Conservation (phyloP, 1,140 invertebrate genomes). For the Drosophila arawakana region DNA sequence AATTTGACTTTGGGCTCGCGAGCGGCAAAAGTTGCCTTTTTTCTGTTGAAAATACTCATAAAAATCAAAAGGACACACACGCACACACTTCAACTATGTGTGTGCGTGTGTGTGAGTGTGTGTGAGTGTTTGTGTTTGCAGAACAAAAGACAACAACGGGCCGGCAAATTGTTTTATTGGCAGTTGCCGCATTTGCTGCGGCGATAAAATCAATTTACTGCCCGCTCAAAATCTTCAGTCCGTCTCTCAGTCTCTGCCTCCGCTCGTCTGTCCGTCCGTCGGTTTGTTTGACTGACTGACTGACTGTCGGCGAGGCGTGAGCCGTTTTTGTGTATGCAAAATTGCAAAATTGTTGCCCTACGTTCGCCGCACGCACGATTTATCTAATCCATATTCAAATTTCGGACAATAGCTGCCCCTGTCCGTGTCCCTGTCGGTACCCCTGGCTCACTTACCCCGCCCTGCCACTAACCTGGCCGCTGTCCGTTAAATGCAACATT, state of each 20-base stretch:
- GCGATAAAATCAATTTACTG: constrained; percentile 77
- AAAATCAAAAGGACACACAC: constrained; percentile 54
- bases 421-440: constrained; percentile 2
- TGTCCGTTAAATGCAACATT: constrained; percentile 56
- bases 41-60: constrained; percentile 9
- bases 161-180: constrained; percentile 78
- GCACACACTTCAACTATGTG: constrained; percentile 26
- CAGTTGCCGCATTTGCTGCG: constrained; percentile 66
- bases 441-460: constrained; percentile 1
- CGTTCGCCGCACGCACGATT: constrained; percentile 68
- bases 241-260: neutral
- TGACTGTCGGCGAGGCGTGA: constrained; percentile 45
- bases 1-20: constrained; percentile 32
- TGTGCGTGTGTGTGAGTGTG: constrained; percentile 6
- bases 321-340: constrained; percentile 56
- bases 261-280: constrained; percentile 4
- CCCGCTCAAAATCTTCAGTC: constrained; percentile 38
- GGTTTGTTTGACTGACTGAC: constrained; percentile 5
- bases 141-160: constrained; percentile 61
- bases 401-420: constrained; percentile 45
- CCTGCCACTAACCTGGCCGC: constrained; percentile 31
- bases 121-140: constrained; percentile 30
- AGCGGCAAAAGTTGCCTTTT: constrained; percentile 24
- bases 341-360: constrained; percentile 43
- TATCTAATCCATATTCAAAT: constrained; percentile 81